These are phyloP conservation scores for Drosophila nikananu DNA, from an alignment of 1,140 invertebrate species.

Conservation along the genomic window DNA sequence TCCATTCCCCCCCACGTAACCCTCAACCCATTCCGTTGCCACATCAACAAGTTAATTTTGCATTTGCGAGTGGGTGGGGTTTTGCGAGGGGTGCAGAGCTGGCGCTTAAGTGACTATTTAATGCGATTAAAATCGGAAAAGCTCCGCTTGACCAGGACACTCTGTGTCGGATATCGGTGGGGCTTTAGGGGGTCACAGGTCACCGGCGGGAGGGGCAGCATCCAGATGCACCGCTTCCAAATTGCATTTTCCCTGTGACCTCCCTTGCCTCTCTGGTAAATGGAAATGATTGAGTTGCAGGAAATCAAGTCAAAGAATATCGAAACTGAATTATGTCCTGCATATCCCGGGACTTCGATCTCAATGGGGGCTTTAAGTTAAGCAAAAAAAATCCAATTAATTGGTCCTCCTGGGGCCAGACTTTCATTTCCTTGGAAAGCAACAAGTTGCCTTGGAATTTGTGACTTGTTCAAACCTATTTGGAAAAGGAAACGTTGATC, in stretches of 20 bases:
- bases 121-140: conserved; percentile 76
- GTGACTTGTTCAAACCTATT: not conserved
- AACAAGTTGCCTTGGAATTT: not conserved
- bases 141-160: conserved; percentile 39
- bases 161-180: conserved; percentile 9
- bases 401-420: not conserved
- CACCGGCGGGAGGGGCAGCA: conserved; percentile 9
- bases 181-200: conserved; percentile 1
- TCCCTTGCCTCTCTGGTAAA: conserved; percentile 22
- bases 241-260: conserved; percentile 39
- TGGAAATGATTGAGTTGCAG: conserved; percentile 34
- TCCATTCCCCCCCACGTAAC: not conserved
- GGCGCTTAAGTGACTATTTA: conserved; percentile 60
- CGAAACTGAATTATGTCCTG: conserved; percentile 28
- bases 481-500: not conserved
- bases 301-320: conserved; percentile 39
- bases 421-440: not conserved
- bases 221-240: conserved; percentile 31
- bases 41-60: conserved; percentile 82
- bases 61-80: conserved; percentile 42
- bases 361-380: not conserved
- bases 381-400: not conserved
- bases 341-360: not conserved
- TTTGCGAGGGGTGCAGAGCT: not conserved
- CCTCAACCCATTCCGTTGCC: conserved; percentile 24